These are phyloP conservation scores for Trichopoda pennipes DNA, from an alignment of 2,888 invertebrate species.

Conservation along the genomic window DNA sequence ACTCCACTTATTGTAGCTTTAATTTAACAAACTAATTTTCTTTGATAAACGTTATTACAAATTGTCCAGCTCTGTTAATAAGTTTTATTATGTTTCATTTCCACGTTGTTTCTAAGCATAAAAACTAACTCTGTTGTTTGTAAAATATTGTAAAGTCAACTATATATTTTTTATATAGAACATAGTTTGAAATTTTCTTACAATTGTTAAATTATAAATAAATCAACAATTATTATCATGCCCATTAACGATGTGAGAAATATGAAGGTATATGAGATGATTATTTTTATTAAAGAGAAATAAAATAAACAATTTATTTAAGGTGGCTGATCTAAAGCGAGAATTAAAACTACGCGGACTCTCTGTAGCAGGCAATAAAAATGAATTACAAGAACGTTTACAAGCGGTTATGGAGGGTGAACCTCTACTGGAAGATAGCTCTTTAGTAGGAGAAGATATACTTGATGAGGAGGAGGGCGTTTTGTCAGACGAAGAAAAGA, in stretches of 20 bases:
- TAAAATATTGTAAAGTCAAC: constrained; percentile 13
- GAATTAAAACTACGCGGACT: constrained; percentile 91
- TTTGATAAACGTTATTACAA: neutral
- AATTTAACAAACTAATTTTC: no score
- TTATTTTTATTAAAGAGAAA: neutral
- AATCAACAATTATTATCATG: constrained; percentile 71
- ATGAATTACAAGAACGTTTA: constrained; percentile 89
- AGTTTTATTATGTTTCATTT: constrained; percentile 11
- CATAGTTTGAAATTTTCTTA: neutral
- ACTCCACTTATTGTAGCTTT: no score
- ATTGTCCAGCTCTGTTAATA: neutral
- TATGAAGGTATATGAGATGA: constrained; percentile 77
- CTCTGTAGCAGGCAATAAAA: constrained; percentile 89
- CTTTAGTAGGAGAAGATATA: constrained; percentile 81
- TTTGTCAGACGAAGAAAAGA: constrained; percentile 78
- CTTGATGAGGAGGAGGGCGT: constrained; percentile 81
- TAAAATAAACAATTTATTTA: constrained; percentile 10
- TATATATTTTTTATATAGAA: constrained; percentile 1
- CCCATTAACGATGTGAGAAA: constrained; percentile 79
- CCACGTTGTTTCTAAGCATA: neutral
- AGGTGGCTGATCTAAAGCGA: constrained; percentile 92
- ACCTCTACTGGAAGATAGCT: constrained; percentile 78
- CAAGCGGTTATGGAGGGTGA: constrained; percentile 83
- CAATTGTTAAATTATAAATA: constrained; percentile 8
- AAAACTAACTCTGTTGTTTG: constrained; percentile 31